Conservation (phyloP, 2,797 vertebrate species). For the Clamator glandarius region DNA sequence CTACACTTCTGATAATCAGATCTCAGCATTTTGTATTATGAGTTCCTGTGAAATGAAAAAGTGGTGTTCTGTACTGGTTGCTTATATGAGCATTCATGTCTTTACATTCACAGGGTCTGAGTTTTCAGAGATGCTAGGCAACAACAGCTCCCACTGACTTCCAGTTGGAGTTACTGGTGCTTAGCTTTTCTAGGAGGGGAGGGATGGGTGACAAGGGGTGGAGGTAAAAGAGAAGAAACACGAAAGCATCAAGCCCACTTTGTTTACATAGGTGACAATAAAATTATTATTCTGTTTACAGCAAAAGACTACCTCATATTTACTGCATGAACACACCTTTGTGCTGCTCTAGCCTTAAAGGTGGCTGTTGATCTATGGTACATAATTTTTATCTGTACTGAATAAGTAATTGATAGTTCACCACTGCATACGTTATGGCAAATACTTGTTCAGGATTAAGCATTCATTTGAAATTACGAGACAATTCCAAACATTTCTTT, state of each 20-base stretch:
- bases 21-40: conserved; percentile 75
- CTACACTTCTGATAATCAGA: conserved; percentile 81
- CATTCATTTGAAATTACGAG: conserved; percentile 62
- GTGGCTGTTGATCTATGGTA: conserved; percentile 80
- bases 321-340: conserved; percentile 78
- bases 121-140: conserved; percentile 49
- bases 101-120: conserved; percentile 63
- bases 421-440: conserved; percentile 48
- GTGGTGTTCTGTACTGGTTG: conserved; percentile 71
- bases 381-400: conserved; percentile 71
- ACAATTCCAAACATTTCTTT: conserved; percentile 63
- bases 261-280: conserved; percentile 78
- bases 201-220: background rate
- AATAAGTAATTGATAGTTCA: conserved; percentile 53
- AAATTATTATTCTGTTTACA: conserved; percentile 89
- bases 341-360: conserved; percentile 80
- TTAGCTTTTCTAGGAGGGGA: conserved; percentile 50
- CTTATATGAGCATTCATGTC: conserved; percentile 73
- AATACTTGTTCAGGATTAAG: conserved; percentile 62
- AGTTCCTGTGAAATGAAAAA: conserved; percentile 74
- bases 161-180: background rate
- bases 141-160: conserved; percentile 11
- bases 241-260: conserved; percentile 67
- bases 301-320: conserved; percentile 96
- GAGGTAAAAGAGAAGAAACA: background rate